These are phyloP conservation scores for Eurytoma californica DNA, from an alignment of 2,888 invertebrate genomes.

Conservation along the genomic window DNA sequence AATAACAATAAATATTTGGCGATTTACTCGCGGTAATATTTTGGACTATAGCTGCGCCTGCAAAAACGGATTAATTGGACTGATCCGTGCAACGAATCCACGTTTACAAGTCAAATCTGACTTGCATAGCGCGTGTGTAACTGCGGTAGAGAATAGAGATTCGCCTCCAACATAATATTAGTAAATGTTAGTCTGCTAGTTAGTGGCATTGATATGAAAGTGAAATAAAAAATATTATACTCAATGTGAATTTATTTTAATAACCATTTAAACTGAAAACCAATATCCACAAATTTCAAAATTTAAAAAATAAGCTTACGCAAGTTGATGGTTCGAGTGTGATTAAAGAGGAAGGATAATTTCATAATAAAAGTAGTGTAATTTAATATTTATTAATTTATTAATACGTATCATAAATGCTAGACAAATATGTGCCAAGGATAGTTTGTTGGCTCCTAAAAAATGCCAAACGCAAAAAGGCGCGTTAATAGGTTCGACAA, in stretches of 20 bases:
- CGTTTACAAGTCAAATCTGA: constrained; percentile 54
- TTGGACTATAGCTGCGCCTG: not conserved
- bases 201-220: constrained; percentile 68
- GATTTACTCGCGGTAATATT: not conserved
- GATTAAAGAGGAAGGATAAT: too few relatives aligned
- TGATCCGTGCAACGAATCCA: constrained; percentile 58
- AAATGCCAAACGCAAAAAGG: constrained; percentile 62
- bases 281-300: not conserved
- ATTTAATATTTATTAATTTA: constrained; percentile 62
- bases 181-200: constrained; percentile 70
- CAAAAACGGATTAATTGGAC: constrained; percentile 30
- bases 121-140: constrained; percentile 48
- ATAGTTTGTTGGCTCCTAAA: constrained; percentile 69
- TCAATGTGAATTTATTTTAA: constrained; percentile 42
- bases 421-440: constrained; percentile 73
- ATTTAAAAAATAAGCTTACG: not conserved
- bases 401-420: constrained; percentile 68
- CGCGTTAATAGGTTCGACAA: constrained; percentile 56
- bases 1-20: constrained; percentile 12
- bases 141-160: constrained; percentile 43
- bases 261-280: not conserved
- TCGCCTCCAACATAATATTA: constrained; percentile 60
- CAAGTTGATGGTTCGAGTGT: too few relatives aligned
- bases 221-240: constrained; percentile 66
- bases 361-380: not conserved